These are phyloP conservation scores for Drosophila picticornis DNA, from an alignment of 2,888 invertebrate genomes.

Conservation along the genomic window DNA sequence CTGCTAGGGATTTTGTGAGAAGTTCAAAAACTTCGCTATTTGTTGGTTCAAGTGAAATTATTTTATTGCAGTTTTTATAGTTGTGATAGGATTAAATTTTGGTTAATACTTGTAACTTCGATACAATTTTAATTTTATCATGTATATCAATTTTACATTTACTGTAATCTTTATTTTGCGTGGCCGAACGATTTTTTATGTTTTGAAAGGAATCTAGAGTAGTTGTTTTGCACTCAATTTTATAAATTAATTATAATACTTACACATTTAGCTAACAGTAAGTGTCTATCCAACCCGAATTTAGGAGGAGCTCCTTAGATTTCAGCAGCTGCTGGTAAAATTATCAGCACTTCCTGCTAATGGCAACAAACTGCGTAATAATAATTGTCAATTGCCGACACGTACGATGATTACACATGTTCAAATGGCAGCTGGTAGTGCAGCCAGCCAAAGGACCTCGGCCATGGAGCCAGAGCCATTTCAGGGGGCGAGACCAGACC, in stretches of 20 bases:
- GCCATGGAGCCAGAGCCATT: conserved; percentile 16
- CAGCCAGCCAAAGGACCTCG: conserved; percentile 22
- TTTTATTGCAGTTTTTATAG: background rate
- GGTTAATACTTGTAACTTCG: background rate
- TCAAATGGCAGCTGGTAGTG: conserved; percentile 63
- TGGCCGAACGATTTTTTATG: background rate
- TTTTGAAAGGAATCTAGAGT: background rate
- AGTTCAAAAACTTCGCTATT: background rate
- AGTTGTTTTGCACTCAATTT: background rate
- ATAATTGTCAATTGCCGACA: conserved; percentile 79
- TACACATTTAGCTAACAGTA: background rate
- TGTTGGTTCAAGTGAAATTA: background rate
- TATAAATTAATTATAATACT: background rate
- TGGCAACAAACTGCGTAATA: conserved; percentile 77
- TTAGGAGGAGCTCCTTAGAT: conserved; percentile 6
- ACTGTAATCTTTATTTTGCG: background rate
- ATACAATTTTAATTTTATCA: background rate
- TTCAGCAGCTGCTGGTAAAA: conserved; percentile 50
- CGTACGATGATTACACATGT: conserved; percentile 79
- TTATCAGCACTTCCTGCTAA: conserved; percentile 73
- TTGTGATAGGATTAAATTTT: background rate
- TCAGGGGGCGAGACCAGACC: conserved; percentile 26
- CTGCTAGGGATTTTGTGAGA: conserved; percentile 7
- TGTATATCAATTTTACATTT: rapidly evolving
- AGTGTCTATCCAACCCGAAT: background rate